Conservation (phyloP, 2,113 vertebrate genomes). For the Ochotona curzoniae region DNA sequence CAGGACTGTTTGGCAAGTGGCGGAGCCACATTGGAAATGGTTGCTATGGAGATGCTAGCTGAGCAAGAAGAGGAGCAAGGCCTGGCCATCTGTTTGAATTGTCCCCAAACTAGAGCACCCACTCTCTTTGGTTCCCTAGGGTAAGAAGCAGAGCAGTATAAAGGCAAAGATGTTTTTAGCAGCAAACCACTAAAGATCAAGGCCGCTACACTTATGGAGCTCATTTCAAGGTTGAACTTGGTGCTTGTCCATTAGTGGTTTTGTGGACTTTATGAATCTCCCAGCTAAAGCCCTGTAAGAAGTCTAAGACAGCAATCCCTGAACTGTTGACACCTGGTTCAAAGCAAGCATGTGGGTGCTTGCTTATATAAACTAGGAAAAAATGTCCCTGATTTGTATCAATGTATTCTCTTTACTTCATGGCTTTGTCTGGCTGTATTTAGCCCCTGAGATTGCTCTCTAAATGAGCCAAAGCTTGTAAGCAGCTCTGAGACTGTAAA, state of each 20-base stretch:
- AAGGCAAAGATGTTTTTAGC: neutral
- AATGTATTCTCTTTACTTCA: neutral
- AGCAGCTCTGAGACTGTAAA: constrained; percentile 33
- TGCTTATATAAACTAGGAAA: constrained; percentile 18
- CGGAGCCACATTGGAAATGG: neutral
- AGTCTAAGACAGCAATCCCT: neutral
- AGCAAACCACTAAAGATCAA: neutral
- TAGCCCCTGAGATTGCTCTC: constrained; percentile 35
- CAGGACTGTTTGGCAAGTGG: neutral
- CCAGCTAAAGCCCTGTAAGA: constrained; percentile 15
- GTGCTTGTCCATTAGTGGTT: neutral
- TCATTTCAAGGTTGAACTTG: neutral
- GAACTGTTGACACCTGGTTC: constrained; percentile 18
- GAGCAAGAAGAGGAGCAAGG: neutral
- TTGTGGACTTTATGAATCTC: neutral
- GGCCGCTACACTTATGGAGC: neutral
- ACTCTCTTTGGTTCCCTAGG: neutral
- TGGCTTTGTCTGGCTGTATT: neutral
- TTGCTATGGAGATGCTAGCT: neutral
- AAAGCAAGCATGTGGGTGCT: neutral
- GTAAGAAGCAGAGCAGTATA: neutral
- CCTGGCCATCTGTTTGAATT: neutral
- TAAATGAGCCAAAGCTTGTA: constrained; percentile 28
- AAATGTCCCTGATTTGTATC: neutral
- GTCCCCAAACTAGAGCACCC: fast-evolving